Percentiles rank a stretch among this genome's conserved stretches.
Conservation (phyloP, 2,888 invertebrate genomes). For the Drosophila niveifrons region DNA sequence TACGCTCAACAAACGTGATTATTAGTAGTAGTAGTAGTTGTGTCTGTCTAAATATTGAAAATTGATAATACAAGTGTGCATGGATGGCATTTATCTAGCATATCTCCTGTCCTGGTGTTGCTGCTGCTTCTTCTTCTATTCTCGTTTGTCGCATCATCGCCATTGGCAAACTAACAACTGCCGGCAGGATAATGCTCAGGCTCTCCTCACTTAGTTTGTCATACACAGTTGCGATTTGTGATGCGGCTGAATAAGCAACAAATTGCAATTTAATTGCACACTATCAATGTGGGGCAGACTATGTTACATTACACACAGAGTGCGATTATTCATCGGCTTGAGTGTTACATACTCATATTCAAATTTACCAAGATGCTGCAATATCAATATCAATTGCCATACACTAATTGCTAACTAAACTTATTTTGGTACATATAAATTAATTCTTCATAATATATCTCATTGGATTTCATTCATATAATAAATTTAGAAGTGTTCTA, state of each 20-base stretch:
- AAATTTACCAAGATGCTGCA: slow-evolving; percentile 10
- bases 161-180: slow-evolving; percentile 30
- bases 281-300: slow-evolving; percentile 25
- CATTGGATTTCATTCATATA: too few species aligned
- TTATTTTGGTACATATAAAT: neutral
- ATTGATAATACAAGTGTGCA: slow-evolving; percentile 63
- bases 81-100: slow-evolving; percentile 13
- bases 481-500: too few species aligned
- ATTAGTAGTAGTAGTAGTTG: slow-evolving; percentile 67
- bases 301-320: neutral
- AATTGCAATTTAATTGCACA: slow-evolving; percentile 53
- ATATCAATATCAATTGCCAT: slow-evolving; percentile 23
- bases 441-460: neutral
- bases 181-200: slow-evolving; percentile 27
- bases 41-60: slow-evolving; percentile 74
- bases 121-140: neutral
- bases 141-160: slow-evolving; percentile 1
- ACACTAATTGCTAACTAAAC: neutral
- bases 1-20: slow-evolving; percentile 72
- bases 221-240: slow-evolving; percentile 5
- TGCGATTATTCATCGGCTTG: slow-evolving; percentile 3
- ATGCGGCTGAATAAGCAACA: slow-evolving; percentile 45
- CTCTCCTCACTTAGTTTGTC: slow-evolving; percentile 26
- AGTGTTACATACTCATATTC: neutral
- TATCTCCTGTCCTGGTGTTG: neutral